Evolutionary conservation across 1,140 invertebrate species (phyloP).

Genomic region (Drosophila quadrilineata): DNA sequence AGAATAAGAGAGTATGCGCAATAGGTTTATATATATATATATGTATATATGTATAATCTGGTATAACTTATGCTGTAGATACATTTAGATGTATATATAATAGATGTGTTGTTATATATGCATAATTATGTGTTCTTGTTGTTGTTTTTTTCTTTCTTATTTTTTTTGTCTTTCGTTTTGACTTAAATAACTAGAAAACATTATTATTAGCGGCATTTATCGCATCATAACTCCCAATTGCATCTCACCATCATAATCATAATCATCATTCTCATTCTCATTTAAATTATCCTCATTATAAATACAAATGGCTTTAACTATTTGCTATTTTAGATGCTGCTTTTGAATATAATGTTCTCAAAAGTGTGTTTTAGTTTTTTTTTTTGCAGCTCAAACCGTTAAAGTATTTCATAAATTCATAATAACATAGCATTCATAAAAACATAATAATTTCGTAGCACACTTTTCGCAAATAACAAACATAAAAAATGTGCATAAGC

Average conservation of each 20-base stretch:
- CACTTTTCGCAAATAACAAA: constrained; percentile 44
- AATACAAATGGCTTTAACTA: constrained; percentile 24
- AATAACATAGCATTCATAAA: too few species aligned
- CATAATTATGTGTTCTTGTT: constrained; percentile 7
- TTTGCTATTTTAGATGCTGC: constrained; percentile 14
- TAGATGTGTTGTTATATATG: constrained; percentile 32
- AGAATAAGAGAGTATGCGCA: constrained; percentile 16
- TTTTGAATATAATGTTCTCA: too few species aligned
- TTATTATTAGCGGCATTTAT: constrained; percentile 39
- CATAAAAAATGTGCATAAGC: constrained; percentile 25
- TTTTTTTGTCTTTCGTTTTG: constrained; percentile 50
- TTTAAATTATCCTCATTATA: constrained; percentile 25
- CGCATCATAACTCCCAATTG: constrained; percentile 23
- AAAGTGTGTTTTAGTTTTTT: too few species aligned
- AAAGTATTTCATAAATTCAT: constrained; percentile 41
- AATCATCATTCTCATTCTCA: constrained; percentile 7
- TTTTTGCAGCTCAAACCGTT: too few species aligned
- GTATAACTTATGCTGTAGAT: constrained; percentile 54
- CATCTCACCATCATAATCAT: constrained; percentile 30
- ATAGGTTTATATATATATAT: constrained; percentile 5
- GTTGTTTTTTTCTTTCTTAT: constrained; percentile 8
- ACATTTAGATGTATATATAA: constrained; percentile 55
- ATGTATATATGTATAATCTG: constrained; percentile 31
- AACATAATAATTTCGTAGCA: constrained; percentile 50
- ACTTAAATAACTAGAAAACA: constrained; percentile 76